Conservation (phyloP, 2,888 invertebrate species). For the Hirudinaria manillensis region DNA sequence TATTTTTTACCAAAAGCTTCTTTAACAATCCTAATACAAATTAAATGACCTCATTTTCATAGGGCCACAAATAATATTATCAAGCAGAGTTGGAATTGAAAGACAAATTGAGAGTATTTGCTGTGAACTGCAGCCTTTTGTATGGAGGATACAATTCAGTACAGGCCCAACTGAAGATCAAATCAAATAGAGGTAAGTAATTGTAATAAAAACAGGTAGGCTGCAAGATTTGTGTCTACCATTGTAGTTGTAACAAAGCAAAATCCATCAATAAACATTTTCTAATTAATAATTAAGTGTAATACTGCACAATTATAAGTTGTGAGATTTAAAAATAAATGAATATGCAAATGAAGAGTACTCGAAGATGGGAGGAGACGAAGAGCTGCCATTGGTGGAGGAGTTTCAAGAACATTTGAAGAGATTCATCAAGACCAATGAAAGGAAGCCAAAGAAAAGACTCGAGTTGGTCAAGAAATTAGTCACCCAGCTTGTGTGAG, state of each 20-base stretch:
- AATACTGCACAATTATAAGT: too few relatives aligned
- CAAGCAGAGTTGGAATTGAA: constrained; percentile 51
- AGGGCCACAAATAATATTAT: constrained; percentile 46
- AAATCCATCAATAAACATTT: too few relatives aligned
- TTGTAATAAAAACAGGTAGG: too few relatives aligned
- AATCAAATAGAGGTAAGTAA: constrained; percentile 33
- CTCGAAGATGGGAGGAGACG: constrained; percentile 51
- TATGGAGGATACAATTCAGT: constrained; percentile 54
- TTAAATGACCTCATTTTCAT: constrained; percentile 11
- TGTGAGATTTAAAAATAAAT: too few relatives aligned
- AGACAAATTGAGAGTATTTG: constrained; percentile 49
- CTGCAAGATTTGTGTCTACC: too few relatives aligned
- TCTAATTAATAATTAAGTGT: too few relatives aligned
- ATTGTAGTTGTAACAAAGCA: too few relatives aligned
- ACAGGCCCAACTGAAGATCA: constrained; percentile 48
- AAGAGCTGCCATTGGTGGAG: constrained; percentile 51
- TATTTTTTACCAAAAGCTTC: neutral
- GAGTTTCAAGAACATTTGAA: constrained; percentile 51
- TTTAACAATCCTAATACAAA: too few relatives aligned
- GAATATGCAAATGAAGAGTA: constrained; percentile 44
- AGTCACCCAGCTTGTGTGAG: constrained; percentile 49
- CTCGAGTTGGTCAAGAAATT: constrained; percentile 46
- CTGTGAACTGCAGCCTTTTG: constrained; percentile 49
- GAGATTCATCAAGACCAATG: constrained; percentile 46
- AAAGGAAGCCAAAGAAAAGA: constrained; percentile 47